phyloP scores from a whole-genome alignment of 2,113 vertebrate species.

The Tragelaphus buxtoni region DNA sequence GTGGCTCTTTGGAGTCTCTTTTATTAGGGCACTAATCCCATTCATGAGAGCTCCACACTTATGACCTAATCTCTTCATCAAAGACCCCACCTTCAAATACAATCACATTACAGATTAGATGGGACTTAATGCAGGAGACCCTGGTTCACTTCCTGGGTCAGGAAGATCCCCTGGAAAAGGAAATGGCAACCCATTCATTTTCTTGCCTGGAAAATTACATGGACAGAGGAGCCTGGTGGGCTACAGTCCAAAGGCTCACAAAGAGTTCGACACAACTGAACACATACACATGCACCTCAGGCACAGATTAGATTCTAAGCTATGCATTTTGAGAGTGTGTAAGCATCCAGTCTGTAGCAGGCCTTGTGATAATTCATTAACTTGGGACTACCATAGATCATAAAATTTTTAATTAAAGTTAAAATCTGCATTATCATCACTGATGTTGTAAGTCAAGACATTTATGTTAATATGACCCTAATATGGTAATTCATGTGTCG shows the following conservation, averaged over 20 bases:
- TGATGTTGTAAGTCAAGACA: neutral
- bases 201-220: neutral
- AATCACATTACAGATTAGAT: neutral
- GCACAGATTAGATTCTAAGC: neutral
- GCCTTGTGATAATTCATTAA: neutral
- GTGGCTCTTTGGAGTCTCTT: neutral
- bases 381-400: neutral
- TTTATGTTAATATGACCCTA: neutral
- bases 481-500: neutral
- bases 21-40: neutral
- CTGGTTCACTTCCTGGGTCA: neutral
- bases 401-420: neutral
- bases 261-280: fast-evolving
- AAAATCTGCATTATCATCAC: neutral
- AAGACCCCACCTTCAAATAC: neutral
- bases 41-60: neutral
- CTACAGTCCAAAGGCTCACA: neutral
- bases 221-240: neutral
- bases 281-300: neutral
- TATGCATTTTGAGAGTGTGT: neutral
- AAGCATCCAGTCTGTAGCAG: neutral
- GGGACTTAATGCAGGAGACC: neutral
- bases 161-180: neutral
- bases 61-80: neutral
- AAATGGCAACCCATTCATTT: neutral